Conservation (phyloP, 2,888 invertebrate species). For the Callinectes sapidus region DNA sequence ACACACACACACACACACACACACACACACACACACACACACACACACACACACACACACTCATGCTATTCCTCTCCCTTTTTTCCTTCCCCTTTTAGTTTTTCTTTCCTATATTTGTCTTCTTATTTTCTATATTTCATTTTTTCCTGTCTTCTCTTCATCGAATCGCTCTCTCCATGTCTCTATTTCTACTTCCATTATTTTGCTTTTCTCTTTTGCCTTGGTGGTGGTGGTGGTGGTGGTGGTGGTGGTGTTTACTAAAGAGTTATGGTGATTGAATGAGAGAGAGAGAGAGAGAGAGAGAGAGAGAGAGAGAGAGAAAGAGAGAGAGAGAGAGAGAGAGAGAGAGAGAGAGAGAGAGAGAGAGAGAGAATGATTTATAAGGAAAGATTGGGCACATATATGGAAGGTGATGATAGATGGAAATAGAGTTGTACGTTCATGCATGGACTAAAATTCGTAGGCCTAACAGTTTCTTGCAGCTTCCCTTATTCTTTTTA, state of each 20-base stretch:
- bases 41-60: neutral
- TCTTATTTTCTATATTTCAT: neutral
- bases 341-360: slow-evolving; percentile 20
- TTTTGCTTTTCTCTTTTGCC: no score
- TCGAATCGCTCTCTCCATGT: no score
- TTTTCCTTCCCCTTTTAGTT: neutral
- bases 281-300: slow-evolving; percentile 22
- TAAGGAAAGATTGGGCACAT: no score
- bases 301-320: neutral
- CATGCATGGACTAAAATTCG: no score
- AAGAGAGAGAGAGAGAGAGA: slow-evolving; percentile 19
- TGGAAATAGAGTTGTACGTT: no score
- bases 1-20: no score
- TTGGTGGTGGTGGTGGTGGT: neutral
- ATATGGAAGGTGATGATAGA: no score
- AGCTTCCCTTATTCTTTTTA: no score
- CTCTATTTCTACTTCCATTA: no score
- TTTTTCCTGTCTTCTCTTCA: no score
- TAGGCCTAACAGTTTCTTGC: no score
- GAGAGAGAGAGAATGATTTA: neutral
- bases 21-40: neutral
- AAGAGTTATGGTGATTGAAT: neutral
- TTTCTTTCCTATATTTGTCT: neutral
- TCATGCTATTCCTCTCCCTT: neutral
- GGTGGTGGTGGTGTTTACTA: neutral